Base-by-base conservation (phyloP, 2,113 vertebrate species). In the Setophaga petechia region DNA sequence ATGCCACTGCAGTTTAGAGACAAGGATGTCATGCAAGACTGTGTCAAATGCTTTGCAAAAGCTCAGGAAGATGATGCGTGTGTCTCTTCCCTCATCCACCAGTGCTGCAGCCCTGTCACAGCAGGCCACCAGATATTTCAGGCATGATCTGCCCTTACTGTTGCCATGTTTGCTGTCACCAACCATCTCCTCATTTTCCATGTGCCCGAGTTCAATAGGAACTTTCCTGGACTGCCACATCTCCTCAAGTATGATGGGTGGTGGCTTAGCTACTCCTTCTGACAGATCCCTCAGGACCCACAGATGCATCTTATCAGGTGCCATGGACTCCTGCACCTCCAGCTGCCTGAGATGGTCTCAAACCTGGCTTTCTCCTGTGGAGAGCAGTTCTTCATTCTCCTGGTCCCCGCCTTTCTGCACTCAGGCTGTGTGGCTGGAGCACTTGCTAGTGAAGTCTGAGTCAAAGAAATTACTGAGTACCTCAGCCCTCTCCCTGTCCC, bases 221-320 rank as follows among this genome's bases (percentile, higher is more conserved):
- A 13, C 37, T 67, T 81, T 15, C 46, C 61, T 67, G 77, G 44
- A 21, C 23, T 74, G 37, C 77, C 68, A 17, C 21, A 21, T 59
- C 27, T n/a, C 33, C 77, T 82, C 44, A 21, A n/a, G 10, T 12
- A 15, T 16, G 5, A 17, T 14, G 37, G 23, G 35, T 33, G 11
- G 33, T 81, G 59, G 28, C 12, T 67, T 46, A 39, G 28, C 19
- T 35, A 8, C 23, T 37, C 33, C 37, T 54, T 57, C 43, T 74
- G 33, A 19, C 44, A 16, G 37, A 44, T 73, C 22, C 49, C 15
- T 65, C 33, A 37, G 59, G 44, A 66, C 6, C 33, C 0, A 0
- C 0, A 0, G 61, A 33, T 67, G 33, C 15, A 44, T 33, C 44
- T 52, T 27, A 23, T 23, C 27, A 33, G 35, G 27, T 58, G 31